phyloP scores from a whole-genome alignment of 2,797 vertebrate species.

The Cossypha dichroa region DNA sequence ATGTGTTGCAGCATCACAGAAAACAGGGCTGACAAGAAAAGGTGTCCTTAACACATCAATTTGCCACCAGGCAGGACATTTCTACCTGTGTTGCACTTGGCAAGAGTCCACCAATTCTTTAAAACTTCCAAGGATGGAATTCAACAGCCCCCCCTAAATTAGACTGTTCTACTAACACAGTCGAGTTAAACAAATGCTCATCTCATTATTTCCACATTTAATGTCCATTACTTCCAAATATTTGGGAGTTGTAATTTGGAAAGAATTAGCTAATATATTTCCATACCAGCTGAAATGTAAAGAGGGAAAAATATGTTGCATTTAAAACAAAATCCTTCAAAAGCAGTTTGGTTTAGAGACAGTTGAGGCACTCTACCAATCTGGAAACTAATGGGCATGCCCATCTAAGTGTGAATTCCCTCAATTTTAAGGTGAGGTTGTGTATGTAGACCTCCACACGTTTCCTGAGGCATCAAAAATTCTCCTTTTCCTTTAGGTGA shows the following conservation, averaged over 20 bases:
- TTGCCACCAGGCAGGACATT: background rate
- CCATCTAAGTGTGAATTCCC: background rate
- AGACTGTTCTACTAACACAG: background rate
- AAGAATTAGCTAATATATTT: background rate
- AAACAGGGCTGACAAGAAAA: background rate
- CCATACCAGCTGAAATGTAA: background rate
- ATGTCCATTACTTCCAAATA: background rate
- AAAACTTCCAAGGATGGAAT: background rate
- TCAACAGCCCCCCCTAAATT: background rate
- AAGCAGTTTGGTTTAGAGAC: background rate
- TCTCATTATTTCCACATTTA: background rate
- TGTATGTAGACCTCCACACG: background rate
- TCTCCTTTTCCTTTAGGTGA: background rate
- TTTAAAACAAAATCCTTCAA: background rate
- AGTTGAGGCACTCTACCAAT: background rate
- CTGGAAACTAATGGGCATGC: background rate
- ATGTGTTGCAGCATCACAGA: background rate
- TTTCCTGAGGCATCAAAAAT: background rate
- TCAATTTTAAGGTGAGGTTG: background rate
- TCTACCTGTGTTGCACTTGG: background rate
- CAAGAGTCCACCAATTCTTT: background rate
- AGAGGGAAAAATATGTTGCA: rapidly evolving
- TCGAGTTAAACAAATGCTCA: background rate
- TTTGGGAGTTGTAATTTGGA: background rate
- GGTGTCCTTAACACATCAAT: background rate